Evolutionary conservation across 2,888 invertebrate species (phyloP), one percentile per base, ranked within the genome.

Genomic region (Lottia scabra): DNA sequence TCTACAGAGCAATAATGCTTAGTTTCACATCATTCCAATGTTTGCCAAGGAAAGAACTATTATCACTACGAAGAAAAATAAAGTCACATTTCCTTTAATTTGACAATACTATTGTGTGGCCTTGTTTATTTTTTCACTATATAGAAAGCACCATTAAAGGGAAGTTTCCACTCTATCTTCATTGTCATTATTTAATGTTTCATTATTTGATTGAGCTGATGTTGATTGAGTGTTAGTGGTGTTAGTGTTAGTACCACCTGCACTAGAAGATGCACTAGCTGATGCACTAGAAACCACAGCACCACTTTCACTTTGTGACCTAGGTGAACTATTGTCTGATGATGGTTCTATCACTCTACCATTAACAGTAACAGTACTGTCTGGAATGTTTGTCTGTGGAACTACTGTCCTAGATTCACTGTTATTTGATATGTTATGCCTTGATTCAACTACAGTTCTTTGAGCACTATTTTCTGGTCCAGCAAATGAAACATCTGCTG

Each of bases 401-500:
- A 38, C 38, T 6, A 10, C 10, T 38, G 38, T 38, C 38, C 38
- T 38, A 38, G 38, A 38, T 38, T 38, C 38, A 38, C 10, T 38
- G 38, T 38, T 38, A 38, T 38, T 38, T 38, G 38, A 38, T 38
- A 38, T 38, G 38, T 38, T 38, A 38, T 38, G 38, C 38, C 8
- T 38, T 38, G 38, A 38, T 38, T 38, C 38, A 1, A 38, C 38
- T 38, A 38, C 8, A 38, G 38, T 38, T 38, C 38, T 38, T 38
- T 38, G 38, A 38, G 65, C 46, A 73, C 38, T n/a, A 44, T 12
- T 26, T 16, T 46, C 45, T 23, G 70, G 80, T 30, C 81, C 81
- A 27, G 81, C 78, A 72, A 82, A 82, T 19, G 82, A 81, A 44
- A 83, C 76, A 75, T 83, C 82, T 19, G 78, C 81, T 5, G 65